Base-by-base conservation (phyloP, 2,113 vertebrate species). In the Polyodon spathula region DNA sequence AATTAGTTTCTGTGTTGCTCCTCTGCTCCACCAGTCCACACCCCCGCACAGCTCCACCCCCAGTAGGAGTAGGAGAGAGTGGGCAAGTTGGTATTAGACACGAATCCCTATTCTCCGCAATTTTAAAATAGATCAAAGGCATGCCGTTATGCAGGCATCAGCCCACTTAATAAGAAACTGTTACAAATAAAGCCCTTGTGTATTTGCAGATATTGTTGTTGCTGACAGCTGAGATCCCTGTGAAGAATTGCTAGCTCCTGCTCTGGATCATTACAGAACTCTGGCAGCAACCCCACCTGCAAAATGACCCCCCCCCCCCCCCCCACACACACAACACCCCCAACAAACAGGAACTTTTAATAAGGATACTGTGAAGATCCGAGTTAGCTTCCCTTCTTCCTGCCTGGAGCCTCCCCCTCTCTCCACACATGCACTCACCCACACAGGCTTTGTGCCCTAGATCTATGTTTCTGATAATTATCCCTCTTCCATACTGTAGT, bases 71-170 rank as follows among this genome's bases (percentile, higher is more conserved):
- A 75, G 72, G 71, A 75, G 73, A 69, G 71, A 63, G 56, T 5
- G 66, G 72, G 73, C 66, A 75, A 69, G 74, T 69, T 27, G 72
- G 68, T 73, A 83, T 50, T 50, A 72, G 78, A 63, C 71, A 69
- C 62, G 62, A 67, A 66, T 37, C 71, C 63, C 70, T 59, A 64
- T 73, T 69, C 75, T 54, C 62, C 4, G 12, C 43, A 61, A 76
- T 77, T 81, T 81, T 81, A 81, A 84, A 70, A 55, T n/a, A n/a
- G n/a, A n/a, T n/a, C n/a, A 60, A 70, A 55, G 7, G 54, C 70
- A 58, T 38, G 58, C 73, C 73, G n/a, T 71, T 55, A 64, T 70
- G 60, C 37, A 46, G 62, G 76, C 40, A 56, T 41, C 44, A 54
- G 61, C 67, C 50, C 50, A 54, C 16, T 40, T 52, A 57, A 40